These are phyloP conservation scores for Colius striatus DNA, from an alignment of 2,113 vertebrate genomes.

Conservation along the genomic window DNA sequence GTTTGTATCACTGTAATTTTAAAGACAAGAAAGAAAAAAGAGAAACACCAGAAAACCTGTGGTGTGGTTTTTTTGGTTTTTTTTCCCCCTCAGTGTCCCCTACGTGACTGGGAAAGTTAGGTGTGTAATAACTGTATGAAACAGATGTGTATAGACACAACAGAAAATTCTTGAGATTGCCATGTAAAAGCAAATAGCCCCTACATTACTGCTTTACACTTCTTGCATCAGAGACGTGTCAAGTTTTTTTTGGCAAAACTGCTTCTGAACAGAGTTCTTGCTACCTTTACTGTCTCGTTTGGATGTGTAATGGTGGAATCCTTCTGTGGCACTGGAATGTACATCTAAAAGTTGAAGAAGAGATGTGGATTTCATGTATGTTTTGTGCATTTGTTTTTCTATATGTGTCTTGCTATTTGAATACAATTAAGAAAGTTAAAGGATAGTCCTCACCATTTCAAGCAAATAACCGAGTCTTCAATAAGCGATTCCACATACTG, in stretches of 20 bases:
- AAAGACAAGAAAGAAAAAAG: background rate
- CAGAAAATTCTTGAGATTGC: constrained; percentile 8
- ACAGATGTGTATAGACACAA: constrained; percentile 4
- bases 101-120: background rate
- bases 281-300: background rate
- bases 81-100: constrained; percentile 25
- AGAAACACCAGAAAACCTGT: background rate
- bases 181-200: constrained; percentile 29
- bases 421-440: constrained; percentile 37
- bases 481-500: constrained; percentile 72
- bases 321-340: background rate
- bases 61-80: too few relatives aligned
- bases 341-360: constrained; percentile 30
- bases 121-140: constrained; percentile 19
- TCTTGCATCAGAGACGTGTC: background rate
- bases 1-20: background rate
- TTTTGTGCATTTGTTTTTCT: background rate
- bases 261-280: background rate
- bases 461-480: constrained; percentile 26
- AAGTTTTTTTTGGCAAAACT: background rate
- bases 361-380: background rate
- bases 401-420: background rate
- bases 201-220: constrained; percentile 18
- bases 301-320: background rate
- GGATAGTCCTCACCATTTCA: background rate